Percentiles rank a stretch among this genome's conserved stretches.
These are phyloP conservation scores for Papilio gigon DNA, from an alignment of 2,888 invertebrate genomes.

Conservation along the genomic window DNA sequence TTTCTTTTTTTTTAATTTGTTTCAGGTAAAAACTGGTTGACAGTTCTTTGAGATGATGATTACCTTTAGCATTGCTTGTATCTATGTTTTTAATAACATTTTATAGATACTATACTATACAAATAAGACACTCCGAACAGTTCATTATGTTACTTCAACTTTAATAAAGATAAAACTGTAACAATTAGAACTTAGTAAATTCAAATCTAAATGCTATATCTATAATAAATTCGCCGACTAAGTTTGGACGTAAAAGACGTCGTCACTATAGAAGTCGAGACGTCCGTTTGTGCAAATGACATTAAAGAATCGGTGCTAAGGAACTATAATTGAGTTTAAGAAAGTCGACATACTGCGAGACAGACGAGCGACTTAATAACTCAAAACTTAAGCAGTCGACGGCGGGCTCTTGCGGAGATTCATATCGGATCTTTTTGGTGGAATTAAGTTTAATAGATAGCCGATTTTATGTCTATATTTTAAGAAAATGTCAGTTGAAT, in stretches of 20 bases:
- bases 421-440: constrained; percentile 11
- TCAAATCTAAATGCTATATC: constrained; percentile 12
- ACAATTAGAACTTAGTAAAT: constrained; percentile 26
- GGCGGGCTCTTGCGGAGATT: constrained; percentile 26
- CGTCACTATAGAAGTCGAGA: constrained; percentile 10
- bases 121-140: neutral
- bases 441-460: constrained; percentile 33
- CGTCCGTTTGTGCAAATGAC: constrained; percentile 35
- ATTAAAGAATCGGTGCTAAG: constrained; percentile 31
- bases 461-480: constrained; percentile 1
- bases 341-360: constrained; percentile 28
- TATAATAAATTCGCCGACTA: constrained; percentile 15
- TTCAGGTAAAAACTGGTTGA: too few species aligned
- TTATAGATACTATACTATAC: too few species aligned
- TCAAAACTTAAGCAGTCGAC: constrained; percentile 37
- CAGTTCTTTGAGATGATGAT: too few species aligned
- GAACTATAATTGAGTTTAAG: constrained; percentile 36
- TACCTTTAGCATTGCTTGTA: too few species aligned
- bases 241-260: constrained; percentile 15
- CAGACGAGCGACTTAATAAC: constrained; percentile 35
- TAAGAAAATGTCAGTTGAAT: too few species aligned
- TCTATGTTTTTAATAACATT: too few species aligned
- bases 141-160: neutral
- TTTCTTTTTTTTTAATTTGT: too few species aligned
- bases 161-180: constrained; percentile 10